Conservation (phyloP, 2,797 vertebrate genomes). For the Iguana delicatissima region DNA sequence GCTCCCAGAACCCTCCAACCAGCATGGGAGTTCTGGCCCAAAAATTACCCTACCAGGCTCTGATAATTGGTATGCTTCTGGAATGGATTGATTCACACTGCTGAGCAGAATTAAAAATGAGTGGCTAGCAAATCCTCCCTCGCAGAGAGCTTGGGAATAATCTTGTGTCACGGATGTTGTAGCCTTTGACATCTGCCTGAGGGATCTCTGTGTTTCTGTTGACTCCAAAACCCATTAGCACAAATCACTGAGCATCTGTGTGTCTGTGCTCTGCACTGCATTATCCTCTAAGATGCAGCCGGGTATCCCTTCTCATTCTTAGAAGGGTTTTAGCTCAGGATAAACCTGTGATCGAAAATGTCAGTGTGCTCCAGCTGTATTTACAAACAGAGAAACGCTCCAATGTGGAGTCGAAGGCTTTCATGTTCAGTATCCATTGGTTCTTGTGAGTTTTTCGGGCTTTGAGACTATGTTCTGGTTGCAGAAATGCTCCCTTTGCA, state of each 20-base stretch:
- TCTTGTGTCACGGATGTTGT: constrained; percentile 11
- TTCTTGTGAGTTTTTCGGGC: too few species aligned
- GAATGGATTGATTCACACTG: constrained; percentile 33
- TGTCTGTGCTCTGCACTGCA: constrained; percentile 19
- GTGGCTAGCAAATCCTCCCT: background rate
- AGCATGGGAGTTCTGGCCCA: too few species aligned
- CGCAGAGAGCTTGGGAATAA: constrained; percentile 38
- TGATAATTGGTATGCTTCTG: constrained; percentile 18
- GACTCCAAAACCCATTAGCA: background rate
- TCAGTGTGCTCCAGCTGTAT: background rate
- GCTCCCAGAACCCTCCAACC: too few species aligned
- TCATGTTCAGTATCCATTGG: too few species aligned
- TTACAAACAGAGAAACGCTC: background rate
- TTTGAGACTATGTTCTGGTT: too few species aligned
- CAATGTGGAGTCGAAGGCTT: too few species aligned
- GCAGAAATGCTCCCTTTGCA: too few species aligned
- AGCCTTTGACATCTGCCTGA: constrained; percentile 41
- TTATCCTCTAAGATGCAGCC: constrained; percentile 17
- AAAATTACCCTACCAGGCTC: too few species aligned
- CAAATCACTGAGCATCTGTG: constrained; percentile 43
- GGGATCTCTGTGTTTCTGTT: constrained; percentile 21
- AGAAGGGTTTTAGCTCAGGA: background rate
- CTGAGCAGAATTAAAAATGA: constrained; percentile 25
- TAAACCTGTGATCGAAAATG: constrained; percentile 12
- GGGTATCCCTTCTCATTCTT: constrained; percentile 39